Evolutionary conservation across 1,140 invertebrate species (phyloP), one percentile per base, ranked within the genome.

Genomic region (Laupala kohalensis): DNA sequence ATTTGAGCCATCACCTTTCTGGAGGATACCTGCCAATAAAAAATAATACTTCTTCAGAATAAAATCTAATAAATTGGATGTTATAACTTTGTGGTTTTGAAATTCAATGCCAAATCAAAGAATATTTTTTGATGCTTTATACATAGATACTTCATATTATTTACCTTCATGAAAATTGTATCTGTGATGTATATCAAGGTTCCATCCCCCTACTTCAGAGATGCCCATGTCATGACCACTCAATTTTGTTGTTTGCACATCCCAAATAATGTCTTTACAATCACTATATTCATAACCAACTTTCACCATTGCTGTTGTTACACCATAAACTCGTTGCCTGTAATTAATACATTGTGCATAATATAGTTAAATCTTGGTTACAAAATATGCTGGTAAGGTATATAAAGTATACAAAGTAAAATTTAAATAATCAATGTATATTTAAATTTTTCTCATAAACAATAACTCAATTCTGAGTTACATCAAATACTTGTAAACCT

Each of bases 141-240:
- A n/a, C n/a, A n/a, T n/a, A n/a, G n/a, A n/a, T n/a, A n/a, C n/a
- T n/a, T 15, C n/a, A 19, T 65, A 23, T 9, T 4, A 74, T 71
- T 77, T 83, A 90, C 93, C 96, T 85, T 97, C 95, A 79, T 97
- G 94, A 86, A 97, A 96, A 79, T 98, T 98, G 80, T 98, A 97
- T 74, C 95, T 85, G 77, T 99, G 96, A 83, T 98, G 96, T 75
- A 98, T 95, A 78, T 98, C 94, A 69, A 99, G 80, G 81, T 97
- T 97, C 96, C 96, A 98, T 6, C 94, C 94, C 3, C 95, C 95
- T 25, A 98, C 90, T 79, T 96, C 94, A 0, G 95, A 96, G 37
- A 97, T 97, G 69, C 92, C 93, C 90, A 98, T 94, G 78, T 98
- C 95, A 78, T 96, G 94, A 4, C 96, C 96, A 76, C 93, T 95